Base-by-base conservation (phyloP, 2,888 invertebrate species). In the Belgica antarctica region DNA sequence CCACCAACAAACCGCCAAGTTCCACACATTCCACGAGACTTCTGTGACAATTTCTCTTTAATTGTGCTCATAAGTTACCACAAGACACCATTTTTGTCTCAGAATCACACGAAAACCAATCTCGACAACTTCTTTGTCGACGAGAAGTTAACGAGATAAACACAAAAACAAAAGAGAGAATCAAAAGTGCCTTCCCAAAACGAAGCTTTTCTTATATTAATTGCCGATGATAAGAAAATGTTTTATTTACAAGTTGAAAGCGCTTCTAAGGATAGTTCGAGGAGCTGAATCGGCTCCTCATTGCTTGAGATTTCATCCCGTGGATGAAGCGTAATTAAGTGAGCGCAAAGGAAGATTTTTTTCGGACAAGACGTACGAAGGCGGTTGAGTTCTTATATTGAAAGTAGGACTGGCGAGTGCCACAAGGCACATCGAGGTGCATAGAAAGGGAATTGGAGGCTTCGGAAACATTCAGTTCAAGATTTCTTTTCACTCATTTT, bases 21-120 rank as follows among this genome's bases (percentile, higher is more conserved):
- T n/a, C n/a, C n/a, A n/a, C n/a, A n/a, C n/a, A n/a, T n/a, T n/a
- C n/a, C n/a, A n/a, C n/a, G n/a, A 17, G 22, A 17, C 22, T 52
- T 52, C 12, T 31, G 52, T 19, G 31, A 59, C 27, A 59, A 22
- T 25, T 59, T 62, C 34, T 41, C 41, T n/a, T 41, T 41, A 41
- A 15, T 62, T 62, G 34, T 63, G 63, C 63, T 63, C 24, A 63
- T 63, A 36, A 63, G 63, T 63, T 63, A 63, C 63, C 63, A 63
- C 28, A 62, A 28, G 10, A 12, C 41, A n/a, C 41, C n/a, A n/a
- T n/a, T n/a, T n/a, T n/a, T n/a, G n/a, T n/a, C n/a, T 41, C 41
- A 41, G 41, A n/a, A 5, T 41, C 10, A 41, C 41, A n/a, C 41
- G 15, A 41, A 5, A 12, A n/a, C 2, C 15, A 31, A 31, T 41